Conservation (phyloP, 2,113 vertebrate genomes). For the Lasiurus borealis region DNA sequence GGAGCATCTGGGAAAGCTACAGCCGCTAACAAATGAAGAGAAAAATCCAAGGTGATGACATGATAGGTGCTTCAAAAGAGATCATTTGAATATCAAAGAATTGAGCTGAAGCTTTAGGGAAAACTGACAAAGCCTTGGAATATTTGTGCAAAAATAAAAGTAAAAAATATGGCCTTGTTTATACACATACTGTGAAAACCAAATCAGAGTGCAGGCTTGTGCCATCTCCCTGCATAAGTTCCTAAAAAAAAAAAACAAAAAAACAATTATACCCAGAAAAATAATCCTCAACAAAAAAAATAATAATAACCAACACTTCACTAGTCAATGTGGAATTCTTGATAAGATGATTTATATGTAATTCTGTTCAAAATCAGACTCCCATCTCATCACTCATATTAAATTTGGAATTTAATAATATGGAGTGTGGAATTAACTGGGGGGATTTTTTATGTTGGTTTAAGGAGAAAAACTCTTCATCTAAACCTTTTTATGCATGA, state of each 20-base stretch:
- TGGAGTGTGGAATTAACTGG: neutral
- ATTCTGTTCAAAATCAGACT: neutral
- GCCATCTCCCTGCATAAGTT: no score
- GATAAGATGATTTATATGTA: neutral
- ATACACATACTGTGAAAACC: no score
- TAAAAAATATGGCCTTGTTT: neutral
- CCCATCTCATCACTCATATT: neutral
- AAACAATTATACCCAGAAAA: no score
- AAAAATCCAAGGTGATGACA: neutral
- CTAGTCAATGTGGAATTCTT: slow-evolving; percentile 8
- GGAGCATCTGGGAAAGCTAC: neutral
- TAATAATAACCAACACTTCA: neutral
- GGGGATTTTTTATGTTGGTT: neutral
- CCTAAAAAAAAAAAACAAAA: no score
- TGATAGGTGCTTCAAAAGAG: slow-evolving; percentile 52
- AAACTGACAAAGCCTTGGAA: slow-evolving; percentile 44
- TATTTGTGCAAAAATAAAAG: slow-evolving; percentile 48
- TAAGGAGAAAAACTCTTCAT: neutral
- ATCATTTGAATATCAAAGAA: slow-evolving; percentile 70
- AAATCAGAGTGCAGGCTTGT: no score
- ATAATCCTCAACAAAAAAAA: neutral
- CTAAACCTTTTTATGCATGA: neutral
- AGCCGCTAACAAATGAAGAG: neutral
- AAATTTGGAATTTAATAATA: slow-evolving; percentile 14
- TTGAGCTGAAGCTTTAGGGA: slow-evolving; percentile 19